Base-by-base conservation (phyloP, 2,888 invertebrate species). In the Keiferia lycopersicella region DNA sequence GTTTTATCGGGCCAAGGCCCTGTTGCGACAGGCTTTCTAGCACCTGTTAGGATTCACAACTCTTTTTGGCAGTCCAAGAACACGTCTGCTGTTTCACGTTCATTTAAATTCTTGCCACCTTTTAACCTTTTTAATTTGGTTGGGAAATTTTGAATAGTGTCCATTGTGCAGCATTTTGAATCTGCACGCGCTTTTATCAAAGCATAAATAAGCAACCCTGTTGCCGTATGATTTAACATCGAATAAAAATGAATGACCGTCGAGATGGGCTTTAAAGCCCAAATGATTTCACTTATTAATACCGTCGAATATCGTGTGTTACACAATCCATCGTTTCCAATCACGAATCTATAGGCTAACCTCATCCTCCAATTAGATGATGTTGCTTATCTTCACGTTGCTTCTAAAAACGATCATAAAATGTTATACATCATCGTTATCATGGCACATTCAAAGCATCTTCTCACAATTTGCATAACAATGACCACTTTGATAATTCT, bases 21-120 rank as follows among this genome's bases (percentile, higher is more conserved):
- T 69, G 68, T 90, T 89, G 81, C 88, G 77, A 84, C 84, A 89
- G 78, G 82, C 89, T 91, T 89, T 91, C 90, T 88, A 88, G 76
- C 86, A 87, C 84, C 82, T 86, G 84, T 80, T 82, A 80, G 80
- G 78, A 83, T 81, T 77, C 78, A n/a, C 78, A 74, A 72, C 78
- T 78, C 75, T 74, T 79, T 83, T 80, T 69, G 76, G 76, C 76
- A 74, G 73, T 71, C 77, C 75, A 77, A 81, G 76, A 79, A 71
- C 79, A 72, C 76, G 72, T 75, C 74, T 71, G 71, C 68, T 73
- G 69, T 71, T 69, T 74, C 73, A 78, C 73, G 72, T 78, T 82
- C 73, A 87, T 88, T 88, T 79, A 82, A 81, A 88, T 88, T 86
- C 86, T 77, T 78, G 78, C 79, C 86, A 83, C 83, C 87, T 86